Percentiles rank a stretch among this genome's conserved stretches.
Conservation (phyloP, 2,888 invertebrate genomes). For the Carterocephalus palaemon region DNA sequence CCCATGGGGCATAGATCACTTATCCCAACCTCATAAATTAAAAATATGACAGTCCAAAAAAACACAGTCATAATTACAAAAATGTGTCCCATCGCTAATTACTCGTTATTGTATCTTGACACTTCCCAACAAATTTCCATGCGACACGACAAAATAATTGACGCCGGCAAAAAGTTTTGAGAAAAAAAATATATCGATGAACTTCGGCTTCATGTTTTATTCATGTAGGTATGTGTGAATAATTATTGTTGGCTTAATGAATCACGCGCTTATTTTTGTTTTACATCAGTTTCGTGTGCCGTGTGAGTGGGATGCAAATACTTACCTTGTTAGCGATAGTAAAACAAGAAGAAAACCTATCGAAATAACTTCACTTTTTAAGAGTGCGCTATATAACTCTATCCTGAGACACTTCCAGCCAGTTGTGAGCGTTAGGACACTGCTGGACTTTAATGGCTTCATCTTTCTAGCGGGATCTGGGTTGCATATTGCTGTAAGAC, state of each 20-base stretch:
- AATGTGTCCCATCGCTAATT: constrained; percentile 63
- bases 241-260: constrained; percentile 22
- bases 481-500: no score
- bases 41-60: constrained; percentile 49
- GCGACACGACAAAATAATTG: constrained; percentile 28
- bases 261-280: constrained; percentile 8
- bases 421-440: no score
- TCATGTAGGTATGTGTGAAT: constrained; percentile 24
- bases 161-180: constrained; percentile 27
- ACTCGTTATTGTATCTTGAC: constrained; percentile 58
- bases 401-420: no score
- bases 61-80: constrained; percentile 41
- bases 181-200: constrained; percentile 22
- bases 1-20: background rate
- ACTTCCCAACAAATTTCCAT: constrained; percentile 48
- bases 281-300: constrained; percentile 5
- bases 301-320: no score
- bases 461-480: no score
- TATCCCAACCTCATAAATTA: constrained; percentile 43
- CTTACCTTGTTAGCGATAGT: no score
- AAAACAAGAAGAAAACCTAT: no score
- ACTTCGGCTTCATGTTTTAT: constrained; percentile 29
- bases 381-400: no score
- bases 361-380: no score
- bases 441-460: no score